Conservation (phyloP, 2,797 vertebrate species). For the Scyliorhinus canicula region DNA sequence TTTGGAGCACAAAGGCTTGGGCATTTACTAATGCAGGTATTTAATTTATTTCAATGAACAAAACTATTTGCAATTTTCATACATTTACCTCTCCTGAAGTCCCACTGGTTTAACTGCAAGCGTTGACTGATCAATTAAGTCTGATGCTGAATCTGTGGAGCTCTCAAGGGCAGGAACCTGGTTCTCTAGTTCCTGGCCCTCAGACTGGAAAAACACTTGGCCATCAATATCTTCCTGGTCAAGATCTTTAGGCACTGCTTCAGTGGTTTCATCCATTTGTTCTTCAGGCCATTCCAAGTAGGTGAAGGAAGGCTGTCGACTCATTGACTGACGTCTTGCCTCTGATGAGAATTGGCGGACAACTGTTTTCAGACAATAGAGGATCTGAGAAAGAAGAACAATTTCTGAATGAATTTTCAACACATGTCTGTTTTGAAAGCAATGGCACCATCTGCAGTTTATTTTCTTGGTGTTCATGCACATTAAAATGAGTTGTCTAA, state of each 20-base stretch:
- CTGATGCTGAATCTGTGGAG: slow-evolving; percentile 72
- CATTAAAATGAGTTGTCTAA: background rate
- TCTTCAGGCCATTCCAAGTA: slow-evolving; percentile 93
- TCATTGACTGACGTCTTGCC: slow-evolving; percentile 87
- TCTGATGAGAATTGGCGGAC: slow-evolving; percentile 54
- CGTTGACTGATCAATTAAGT: slow-evolving; percentile 71
- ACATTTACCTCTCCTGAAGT: slow-evolving; percentile 84
- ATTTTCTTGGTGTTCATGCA: background rate
- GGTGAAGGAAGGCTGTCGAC: slow-evolving; percentile 93
- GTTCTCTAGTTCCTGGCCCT: slow-evolving; percentile 44
- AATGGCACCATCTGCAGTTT: background rate
- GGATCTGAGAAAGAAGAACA: slow-evolving; percentile 61
- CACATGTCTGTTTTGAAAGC: background rate
- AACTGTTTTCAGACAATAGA: slow-evolving; percentile 66
- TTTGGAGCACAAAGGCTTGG: background rate
- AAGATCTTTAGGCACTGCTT: background rate
- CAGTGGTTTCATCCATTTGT: background rate
- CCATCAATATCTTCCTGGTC: background rate
- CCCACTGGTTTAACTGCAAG: slow-evolving; percentile 86
- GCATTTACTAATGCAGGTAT: background rate
- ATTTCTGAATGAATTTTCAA: background rate
- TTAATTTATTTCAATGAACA: background rate
- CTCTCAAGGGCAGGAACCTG: slow-evolving; percentile 88
- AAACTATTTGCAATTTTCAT: background rate
- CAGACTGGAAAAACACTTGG: slow-evolving; percentile 7